Evolutionary conservation across 1,140 invertebrate genomes (phyloP).

Genomic region (Trichogramma pretiosum): DNA sequence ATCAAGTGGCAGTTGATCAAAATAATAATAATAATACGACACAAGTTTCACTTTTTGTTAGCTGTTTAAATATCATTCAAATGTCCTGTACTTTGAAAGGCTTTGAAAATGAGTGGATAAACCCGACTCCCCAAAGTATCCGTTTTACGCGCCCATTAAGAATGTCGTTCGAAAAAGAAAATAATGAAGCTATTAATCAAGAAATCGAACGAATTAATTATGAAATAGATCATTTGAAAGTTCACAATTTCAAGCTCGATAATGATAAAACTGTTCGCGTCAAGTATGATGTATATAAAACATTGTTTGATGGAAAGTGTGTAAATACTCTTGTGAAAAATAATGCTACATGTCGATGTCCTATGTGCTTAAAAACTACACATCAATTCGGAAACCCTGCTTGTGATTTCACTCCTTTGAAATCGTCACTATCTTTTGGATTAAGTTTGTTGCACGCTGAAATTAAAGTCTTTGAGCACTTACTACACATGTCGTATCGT

Average conservation of each 20-base stretch:
- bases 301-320: background rate
- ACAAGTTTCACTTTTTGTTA: no score
- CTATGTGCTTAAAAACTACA: background rate
- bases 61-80: no score
- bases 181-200: background rate
- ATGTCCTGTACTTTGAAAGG: no score
- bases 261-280: background rate
- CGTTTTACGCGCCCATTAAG: slow-evolving; percentile 1
- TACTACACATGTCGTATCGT: background rate
- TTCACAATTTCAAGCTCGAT: background rate
- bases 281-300: background rate
- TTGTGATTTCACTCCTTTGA: background rate
- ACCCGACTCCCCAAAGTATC: background rate
- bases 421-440: background rate
- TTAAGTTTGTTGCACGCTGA: background rate
- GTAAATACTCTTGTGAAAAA: background rate
- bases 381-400: background rate
- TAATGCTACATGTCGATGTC: background rate
- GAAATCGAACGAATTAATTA: background rate
- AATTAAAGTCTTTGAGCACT: background rate
- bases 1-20: no score
- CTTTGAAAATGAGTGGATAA: background rate
- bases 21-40: no score
- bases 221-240: background rate
- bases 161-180: background rate